These are phyloP conservation scores for Columba guinea DNA, from an alignment of 2,797 vertebrate genomes.

Conservation along the genomic window DNA sequence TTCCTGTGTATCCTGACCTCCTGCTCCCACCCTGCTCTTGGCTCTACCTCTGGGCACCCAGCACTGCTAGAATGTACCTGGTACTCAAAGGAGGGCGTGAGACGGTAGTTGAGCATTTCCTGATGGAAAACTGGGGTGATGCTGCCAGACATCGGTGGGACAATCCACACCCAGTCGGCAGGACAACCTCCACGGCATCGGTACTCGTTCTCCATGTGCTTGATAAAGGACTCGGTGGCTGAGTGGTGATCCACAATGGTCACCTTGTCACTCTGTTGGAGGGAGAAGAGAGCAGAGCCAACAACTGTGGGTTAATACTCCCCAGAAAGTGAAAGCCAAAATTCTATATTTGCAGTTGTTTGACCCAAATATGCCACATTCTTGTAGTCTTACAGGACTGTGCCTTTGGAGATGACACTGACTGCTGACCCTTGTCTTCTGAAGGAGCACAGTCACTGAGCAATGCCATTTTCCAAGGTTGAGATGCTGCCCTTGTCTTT, in stretches of 20 bases:
- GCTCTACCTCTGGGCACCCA: not conserved
- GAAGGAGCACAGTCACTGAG: not conserved
- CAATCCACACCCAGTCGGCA: constrained; percentile 98
- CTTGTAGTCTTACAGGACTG: rapidly evolving
- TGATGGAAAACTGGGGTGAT: constrained; percentile 98
- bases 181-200: constrained; percentile 95
- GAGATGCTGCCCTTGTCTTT: not conserved
- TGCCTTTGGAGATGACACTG: not conserved
- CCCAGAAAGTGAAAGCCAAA: not conserved
- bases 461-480: not conserved
- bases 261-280: constrained; percentile 88
- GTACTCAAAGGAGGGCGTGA: constrained; percentile 97
- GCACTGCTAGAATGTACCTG: constrained; percentile 79
- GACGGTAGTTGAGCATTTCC: constrained; percentile 99
- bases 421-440: not conserved
- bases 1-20: not conserved
- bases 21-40: not conserved
- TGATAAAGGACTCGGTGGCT: constrained; percentile 98
- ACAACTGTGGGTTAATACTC: not conserved
- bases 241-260: constrained; percentile 99
- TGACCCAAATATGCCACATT: not conserved
- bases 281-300: not conserved
- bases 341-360: not conserved
- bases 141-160: constrained; percentile 98
- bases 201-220: constrained; percentile 98